These are phyloP conservation scores for Pocillopora verrucosa DNA, from an alignment of 64 coral and sea anemone species.

Conservation along the genomic window DNA sequence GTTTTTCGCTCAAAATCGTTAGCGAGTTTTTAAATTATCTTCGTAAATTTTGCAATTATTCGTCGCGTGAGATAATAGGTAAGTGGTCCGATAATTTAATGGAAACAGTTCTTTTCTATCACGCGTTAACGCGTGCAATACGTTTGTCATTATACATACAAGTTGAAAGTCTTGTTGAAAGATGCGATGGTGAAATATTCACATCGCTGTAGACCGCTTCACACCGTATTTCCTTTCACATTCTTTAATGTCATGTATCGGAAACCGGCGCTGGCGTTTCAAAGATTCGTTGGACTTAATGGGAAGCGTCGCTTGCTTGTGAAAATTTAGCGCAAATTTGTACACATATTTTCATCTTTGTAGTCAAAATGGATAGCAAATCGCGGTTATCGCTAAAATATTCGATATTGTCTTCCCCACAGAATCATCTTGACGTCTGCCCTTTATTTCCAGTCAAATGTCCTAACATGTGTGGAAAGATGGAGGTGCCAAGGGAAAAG, in stretches of 20 bases:
- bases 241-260: slow-evolving; percentile 11
- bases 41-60: background rate
- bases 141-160: background rate
- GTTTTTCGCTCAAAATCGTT: too few species aligned
- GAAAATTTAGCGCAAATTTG: background rate
- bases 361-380: background rate
- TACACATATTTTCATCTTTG: background rate
- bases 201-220: background rate
- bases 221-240: slow-evolving; percentile 23
- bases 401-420: slow-evolving; percentile 27
- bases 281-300: too few species aligned
- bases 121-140: background rate
- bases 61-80: slow-evolving; percentile 13
- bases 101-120: background rate
- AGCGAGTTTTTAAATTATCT: too few species aligned
- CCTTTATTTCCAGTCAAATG: slow-evolving; percentile 52
- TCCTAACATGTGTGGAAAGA: slow-evolving; percentile 64
- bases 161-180: background rate
- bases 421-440: slow-evolving; percentile 58
- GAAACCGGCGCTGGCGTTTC: background rate
- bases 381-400: background rate
- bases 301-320: background rate
- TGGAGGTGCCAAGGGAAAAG: slow-evolving; percentile 56
- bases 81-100: background rate
- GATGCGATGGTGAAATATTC: background rate